These are phyloP conservation scores for Irena cyanogastra DNA, from an alignment of 2,113 vertebrate genomes.

Conservation along the genomic window DNA sequence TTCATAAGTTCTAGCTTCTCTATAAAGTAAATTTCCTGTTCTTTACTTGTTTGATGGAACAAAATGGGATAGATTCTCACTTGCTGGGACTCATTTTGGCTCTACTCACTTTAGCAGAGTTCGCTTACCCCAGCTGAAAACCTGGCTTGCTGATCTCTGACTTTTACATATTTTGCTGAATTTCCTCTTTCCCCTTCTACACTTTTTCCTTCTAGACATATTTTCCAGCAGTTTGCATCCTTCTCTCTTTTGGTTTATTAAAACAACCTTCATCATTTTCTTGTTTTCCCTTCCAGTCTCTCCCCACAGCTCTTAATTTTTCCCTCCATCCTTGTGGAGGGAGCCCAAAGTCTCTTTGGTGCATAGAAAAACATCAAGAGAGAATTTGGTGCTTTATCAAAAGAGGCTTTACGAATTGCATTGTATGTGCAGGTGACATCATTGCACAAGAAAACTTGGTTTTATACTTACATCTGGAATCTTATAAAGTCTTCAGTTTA, in stretches of 20 bases:
- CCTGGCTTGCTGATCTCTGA: not conserved
- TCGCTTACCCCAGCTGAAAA: not conserved
- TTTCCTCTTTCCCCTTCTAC: slow-evolving; percentile 14
- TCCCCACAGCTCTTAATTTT: not conserved
- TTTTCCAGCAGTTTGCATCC: not conserved
- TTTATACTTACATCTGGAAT: not conserved
- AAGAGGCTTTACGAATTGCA: not conserved
- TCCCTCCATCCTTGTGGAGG: not conserved
- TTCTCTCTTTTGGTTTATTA: not conserved
- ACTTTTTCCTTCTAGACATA: not conserved
- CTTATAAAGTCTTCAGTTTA: not conserved
- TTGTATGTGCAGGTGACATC: not conserved
- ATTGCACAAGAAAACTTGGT: not conserved
- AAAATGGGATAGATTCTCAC: not conserved
- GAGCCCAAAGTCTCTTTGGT: not conserved
- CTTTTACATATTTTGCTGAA: not conserved
- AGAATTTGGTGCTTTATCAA: not conserved
- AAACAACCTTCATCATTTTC: not conserved
- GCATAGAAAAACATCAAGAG: not conserved
- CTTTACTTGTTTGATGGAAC: not conserved
- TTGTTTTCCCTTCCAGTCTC: not conserved
- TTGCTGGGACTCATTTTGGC: not conserved
- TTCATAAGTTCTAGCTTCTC: not conserved
- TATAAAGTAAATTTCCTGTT: not conserved
- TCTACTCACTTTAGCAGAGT: not conserved